A percentile compares a stretch with the other conserved stretches of the same genome.
Evolutionary conservation across 2,113 vertebrate species (phyloP).

Genomic region (Antennarius striatus): DNA sequence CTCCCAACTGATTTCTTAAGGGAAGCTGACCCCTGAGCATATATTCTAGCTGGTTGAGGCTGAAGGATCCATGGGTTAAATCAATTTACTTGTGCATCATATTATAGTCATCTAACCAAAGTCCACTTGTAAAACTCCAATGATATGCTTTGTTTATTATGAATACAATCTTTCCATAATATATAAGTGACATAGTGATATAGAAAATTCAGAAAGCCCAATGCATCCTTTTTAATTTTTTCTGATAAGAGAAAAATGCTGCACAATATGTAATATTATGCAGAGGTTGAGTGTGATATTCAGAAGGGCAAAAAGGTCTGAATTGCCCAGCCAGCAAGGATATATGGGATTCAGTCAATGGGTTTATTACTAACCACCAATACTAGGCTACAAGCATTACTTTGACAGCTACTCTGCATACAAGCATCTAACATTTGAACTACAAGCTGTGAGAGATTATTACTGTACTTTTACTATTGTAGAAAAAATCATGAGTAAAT

Average conservation of each 20-base stretch:
- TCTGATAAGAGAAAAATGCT: no score
- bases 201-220: no score
- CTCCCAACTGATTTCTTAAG: slow-evolving; percentile 19
- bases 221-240: no score
- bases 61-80: background rate
- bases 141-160: no score
- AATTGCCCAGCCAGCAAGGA: background rate
- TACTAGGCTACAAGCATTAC: slow-evolving; percentile 14
- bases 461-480: no score
- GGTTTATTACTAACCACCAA: background rate
- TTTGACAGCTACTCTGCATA: background rate
- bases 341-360: background rate
- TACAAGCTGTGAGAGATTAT: background rate
- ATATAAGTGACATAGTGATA: no score
- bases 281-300: background rate
- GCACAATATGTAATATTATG: no score
- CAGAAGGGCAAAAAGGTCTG: background rate
- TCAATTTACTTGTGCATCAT: background rate
- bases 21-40: slow-evolving; percentile 22
- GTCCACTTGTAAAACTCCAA: no score
- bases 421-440: slow-evolving; percentile 8
- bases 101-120: no score
- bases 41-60: background rate
- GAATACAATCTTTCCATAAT: no score
- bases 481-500: no score